phyloP scores from a whole-genome alignment of 2,888 invertebrate genomes.

The Geophilus truncorum region DNA sequence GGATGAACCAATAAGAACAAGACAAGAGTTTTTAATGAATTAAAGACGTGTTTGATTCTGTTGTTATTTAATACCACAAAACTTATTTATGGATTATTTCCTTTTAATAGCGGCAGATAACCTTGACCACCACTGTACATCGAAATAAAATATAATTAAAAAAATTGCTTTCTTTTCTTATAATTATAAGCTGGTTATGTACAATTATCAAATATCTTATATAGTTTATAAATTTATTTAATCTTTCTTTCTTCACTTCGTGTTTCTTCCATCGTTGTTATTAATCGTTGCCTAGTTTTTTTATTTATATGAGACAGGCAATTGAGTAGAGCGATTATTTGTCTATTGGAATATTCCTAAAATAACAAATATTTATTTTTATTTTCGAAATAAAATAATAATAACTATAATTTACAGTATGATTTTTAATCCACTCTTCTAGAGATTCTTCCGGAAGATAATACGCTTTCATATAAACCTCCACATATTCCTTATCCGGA shows the following conservation, averaged over 20 bases:
- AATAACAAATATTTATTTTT: not conserved
- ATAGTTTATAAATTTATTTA: not conserved
- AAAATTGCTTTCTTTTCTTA: not conserved
- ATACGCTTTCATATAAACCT: constrained; percentile 92
- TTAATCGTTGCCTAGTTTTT: not conserved
- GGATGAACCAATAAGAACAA: no score
- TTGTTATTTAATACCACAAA: not conserved
- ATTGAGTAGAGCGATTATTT: not conserved
- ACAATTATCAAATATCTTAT: not conserved
- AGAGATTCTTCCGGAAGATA: constrained; percentile 83
- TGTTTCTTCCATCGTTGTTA: constrained; percentile 4
- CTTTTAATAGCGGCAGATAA: not conserved
- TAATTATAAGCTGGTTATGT: not conserved
- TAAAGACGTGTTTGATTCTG: no score
- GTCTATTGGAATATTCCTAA: not conserved
- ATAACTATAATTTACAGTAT: constrained; percentile 56
- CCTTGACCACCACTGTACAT: no score
- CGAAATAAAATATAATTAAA: no score
- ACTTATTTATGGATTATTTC: not conserved
- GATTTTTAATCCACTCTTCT: constrained; percentile 81
- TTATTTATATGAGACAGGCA: not conserved
- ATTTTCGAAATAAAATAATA: not conserved
- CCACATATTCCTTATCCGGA: constrained; percentile 84
- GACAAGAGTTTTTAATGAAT: no score
- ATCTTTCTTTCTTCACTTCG: not conserved